Evolutionary conservation across 2,113 vertebrate genomes (phyloP), one percentile per base, ranked within the genome.

Genomic region (Sphaerodactylus townsendi): DNA sequence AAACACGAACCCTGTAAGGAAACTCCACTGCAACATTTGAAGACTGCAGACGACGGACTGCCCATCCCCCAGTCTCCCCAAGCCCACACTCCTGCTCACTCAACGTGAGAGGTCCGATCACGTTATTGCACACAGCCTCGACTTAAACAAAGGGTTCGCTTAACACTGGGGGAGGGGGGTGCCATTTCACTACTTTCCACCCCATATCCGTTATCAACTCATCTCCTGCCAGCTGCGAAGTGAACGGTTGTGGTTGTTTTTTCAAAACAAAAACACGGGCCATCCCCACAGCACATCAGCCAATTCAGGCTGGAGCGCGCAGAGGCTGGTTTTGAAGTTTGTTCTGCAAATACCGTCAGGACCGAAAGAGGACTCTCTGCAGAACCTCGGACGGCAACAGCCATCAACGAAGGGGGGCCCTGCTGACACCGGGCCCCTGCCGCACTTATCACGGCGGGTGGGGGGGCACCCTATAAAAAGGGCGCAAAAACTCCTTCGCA

Each of bases 241-340:
- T 64, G 46, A 59, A 75, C n/a, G 9, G 50, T 28, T n/a, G n/a
- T n/a, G n/a, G n/a, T n/a, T n/a, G n/a, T n/a, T n/a, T n/a, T 35
- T n/a, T 53, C 70, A 46, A 69, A 81, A 33, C 84, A 69, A 59
- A 81, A 81, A 75, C 84, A 76, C 53, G 59, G 74, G 25, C 35
- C 84, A 59, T 14, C 53, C 15, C 48, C n/a, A 3, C 66, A 59
- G 37, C 48, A 62, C 50, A 48, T 46, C 46, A 13, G 53, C 64
- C 50, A 23, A 48, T 23, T 37, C 33, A 62, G 79, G 4, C 69
- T 79, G 23, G 1, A 74, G 37, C 75, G 78, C 50, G 5, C 10
- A 19, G 70, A 33, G 0, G 33, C 81, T 71, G 7, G 4, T n/a
- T 84, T 86, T 50, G 35, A 91, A 93, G 86, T 94, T 92, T 92